Conservation (phyloP, 2,888 invertebrate species). For the Schrankia costaestrigalis region DNA sequence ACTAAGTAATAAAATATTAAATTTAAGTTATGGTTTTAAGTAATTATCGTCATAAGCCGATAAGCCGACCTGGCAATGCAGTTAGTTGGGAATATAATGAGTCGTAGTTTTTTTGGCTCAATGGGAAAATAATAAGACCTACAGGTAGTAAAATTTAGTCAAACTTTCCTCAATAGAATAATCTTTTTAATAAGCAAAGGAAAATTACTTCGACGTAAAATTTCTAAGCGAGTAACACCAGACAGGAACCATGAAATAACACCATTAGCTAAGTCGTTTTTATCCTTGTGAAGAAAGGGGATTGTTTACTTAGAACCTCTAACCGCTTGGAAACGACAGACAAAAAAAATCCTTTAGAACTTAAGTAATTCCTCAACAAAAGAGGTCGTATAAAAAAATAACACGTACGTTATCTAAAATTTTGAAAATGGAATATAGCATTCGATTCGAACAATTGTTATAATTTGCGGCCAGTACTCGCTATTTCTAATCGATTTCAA, state of each 20-base stretch:
- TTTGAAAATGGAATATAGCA: no score
- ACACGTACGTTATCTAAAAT: constrained; percentile 2
- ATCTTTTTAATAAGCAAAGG: background rate
- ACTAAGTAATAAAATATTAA: constrained; percentile 17
- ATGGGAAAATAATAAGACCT: no score
- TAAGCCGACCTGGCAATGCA: no score
- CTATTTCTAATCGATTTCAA: constrained; percentile 66
- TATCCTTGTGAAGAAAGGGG: constrained; percentile 48
- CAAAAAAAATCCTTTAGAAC: constrained; percentile 14
- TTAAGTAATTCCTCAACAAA: no score
- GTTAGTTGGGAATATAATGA: no score
- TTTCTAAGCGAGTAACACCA: constrained; percentile 31
- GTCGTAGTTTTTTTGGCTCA: no score
- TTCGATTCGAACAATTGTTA: constrained; percentile 51
- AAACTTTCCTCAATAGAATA: background rate
- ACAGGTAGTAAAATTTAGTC: no score
- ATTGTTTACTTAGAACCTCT: constrained; percentile 57
- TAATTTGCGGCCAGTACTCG: constrained; percentile 58
- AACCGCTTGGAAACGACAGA: constrained; percentile 34
- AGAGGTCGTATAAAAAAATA: constrained; percentile 15
- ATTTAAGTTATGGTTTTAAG: no score
- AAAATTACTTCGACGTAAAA: no score
- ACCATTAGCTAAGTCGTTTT: constrained; percentile 60
- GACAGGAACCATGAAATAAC: constrained; percentile 55
- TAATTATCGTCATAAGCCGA: no score